These are phyloP conservation scores for Clistopyga incitator DNA, from an alignment of 2,888 invertebrate genomes.

Conservation along the genomic window DNA sequence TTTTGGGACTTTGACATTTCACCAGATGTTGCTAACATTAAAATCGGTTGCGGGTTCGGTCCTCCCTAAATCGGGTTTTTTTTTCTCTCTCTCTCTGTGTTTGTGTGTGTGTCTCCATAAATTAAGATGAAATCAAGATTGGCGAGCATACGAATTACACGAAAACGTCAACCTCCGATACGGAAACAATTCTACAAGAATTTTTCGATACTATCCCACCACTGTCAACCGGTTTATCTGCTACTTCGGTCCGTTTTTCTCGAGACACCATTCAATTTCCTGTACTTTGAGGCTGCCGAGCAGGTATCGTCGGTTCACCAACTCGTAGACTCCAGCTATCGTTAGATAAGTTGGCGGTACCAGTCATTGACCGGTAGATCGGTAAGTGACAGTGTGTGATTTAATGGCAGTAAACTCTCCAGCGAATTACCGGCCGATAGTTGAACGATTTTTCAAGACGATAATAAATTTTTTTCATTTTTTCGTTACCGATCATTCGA, in stretches of 20 bases:
- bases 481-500: no score
- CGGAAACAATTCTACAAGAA: slow-evolving; percentile 1
- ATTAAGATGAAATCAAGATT: background rate
- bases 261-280: background rate
- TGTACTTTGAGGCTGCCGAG: background rate
- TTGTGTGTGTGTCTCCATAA: background rate
- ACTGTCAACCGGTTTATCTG: slow-evolving; percentile 5
- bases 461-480: background rate
- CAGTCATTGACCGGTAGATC: background rate
- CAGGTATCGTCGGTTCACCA: background rate
- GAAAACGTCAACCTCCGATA: background rate
- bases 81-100: background rate
- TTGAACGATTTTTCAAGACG: no score
- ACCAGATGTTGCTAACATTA: background rate
- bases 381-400: background rate
- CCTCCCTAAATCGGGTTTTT: background rate
- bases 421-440: no score
- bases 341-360: background rate
- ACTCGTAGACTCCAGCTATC: background rate
- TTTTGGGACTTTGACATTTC: slow-evolving; percentile 4
- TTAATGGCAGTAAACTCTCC: no score
- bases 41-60: background rate
- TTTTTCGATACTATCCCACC: background rate
- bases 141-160: background rate
- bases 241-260: background rate